A percentile compares a stretch with the other conserved stretches of the same genome.
These are phyloP conservation scores for Drosophila ezoana DNA, from an alignment of 2,888 invertebrate genomes.

Conservation along the genomic window DNA sequence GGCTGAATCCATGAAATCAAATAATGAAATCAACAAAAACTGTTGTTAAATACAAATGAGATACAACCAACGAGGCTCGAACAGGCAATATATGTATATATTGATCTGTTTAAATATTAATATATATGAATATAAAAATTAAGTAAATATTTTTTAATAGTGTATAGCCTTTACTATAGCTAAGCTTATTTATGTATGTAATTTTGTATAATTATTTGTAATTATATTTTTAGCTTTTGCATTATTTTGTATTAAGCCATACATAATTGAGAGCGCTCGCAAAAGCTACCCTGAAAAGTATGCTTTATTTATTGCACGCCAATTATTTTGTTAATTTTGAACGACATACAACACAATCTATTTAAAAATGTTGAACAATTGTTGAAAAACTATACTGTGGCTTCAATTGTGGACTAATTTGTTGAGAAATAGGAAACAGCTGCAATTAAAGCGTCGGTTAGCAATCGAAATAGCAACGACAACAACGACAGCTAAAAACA, in stretches of 20 bases:
- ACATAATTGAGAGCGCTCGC: background rate
- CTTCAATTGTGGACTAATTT: background rate
- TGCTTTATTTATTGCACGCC: background rate
- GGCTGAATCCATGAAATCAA: slow-evolving; percentile 19
- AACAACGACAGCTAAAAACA: background rate
- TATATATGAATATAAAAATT: background rate
- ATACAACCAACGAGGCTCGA: background rate
- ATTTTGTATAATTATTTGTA: background rate
- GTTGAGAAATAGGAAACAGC: background rate
- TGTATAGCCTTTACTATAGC: too few species aligned
- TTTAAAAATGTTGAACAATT: too few species aligned
- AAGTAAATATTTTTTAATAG: too few species aligned
- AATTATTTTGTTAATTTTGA: too few species aligned
- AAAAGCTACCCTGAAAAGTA: slow-evolving; percentile 1
- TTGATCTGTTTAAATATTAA: background rate
- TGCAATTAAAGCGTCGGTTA: background rate
- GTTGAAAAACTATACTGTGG: too few species aligned
- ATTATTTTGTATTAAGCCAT: too few species aligned
- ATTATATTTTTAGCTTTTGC: background rate
- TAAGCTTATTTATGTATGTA: too few species aligned
- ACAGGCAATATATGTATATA: background rate
- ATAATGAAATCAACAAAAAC: slow-evolving; percentile 25
- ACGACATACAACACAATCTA: too few species aligned
- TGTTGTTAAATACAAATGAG: background rate
- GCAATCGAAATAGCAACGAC: background rate